These are phyloP conservation scores for Siderastrea siderea DNA, from an alignment of 92 coral and sea anemone genomes.

Conservation along the genomic window DNA sequence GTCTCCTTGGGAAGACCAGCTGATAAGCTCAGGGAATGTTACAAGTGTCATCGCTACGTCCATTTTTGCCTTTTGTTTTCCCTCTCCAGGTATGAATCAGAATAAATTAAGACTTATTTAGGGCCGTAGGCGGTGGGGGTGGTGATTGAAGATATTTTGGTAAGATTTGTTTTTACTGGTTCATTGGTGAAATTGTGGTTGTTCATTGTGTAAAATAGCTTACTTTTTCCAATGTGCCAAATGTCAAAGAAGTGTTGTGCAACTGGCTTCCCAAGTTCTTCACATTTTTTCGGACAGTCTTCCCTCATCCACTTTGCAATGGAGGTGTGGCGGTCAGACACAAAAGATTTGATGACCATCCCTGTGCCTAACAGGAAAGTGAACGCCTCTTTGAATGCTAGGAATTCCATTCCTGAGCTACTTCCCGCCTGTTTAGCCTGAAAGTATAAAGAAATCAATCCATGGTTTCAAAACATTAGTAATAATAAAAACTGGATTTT, in stretches of 20 bases:
- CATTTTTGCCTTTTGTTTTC: no score
- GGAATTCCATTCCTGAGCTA: constrained; percentile 76
- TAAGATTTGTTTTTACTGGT: no score
- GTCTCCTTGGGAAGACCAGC: no score
- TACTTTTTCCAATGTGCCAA: constrained; percentile 82
- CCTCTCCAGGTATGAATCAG: no score
- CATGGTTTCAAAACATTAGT: background rate
- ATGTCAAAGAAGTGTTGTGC: constrained; percentile 76
- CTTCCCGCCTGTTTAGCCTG: constrained; percentile 82
- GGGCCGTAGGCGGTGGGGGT: no score
- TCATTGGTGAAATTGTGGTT: no score
- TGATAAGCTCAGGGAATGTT: no score
- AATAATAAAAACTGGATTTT: no score
- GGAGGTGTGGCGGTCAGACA: constrained; percentile 68
- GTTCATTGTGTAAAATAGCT: background rate
- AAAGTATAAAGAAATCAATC: background rate
- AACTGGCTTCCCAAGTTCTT: constrained; percentile 66
- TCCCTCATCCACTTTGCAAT: constrained; percentile 86
- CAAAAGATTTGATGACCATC: constrained; percentile 66
- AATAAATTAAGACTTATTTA: no score
- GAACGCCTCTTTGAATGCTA: constrained; percentile 68
- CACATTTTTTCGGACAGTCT: constrained; percentile 54
- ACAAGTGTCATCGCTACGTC: no score
- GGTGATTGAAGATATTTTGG: no score
- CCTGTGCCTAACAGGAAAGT: constrained; percentile 64